phyloP scores from a whole-genome alignment of 2,113 vertebrate species.

The Dicaeum eximium region DNA sequence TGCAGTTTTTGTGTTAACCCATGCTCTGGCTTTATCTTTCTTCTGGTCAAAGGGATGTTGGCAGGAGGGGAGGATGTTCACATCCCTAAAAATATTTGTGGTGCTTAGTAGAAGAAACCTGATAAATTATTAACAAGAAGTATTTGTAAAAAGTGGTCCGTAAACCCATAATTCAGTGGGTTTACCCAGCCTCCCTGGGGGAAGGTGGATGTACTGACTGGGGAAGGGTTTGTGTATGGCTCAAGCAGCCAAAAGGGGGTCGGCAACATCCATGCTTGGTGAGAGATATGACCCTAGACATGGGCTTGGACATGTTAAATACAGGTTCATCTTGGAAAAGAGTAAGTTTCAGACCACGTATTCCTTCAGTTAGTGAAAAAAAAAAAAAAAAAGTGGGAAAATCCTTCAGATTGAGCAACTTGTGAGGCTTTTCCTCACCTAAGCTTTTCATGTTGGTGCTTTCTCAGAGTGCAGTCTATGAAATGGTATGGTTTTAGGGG shows the following conservation, averaged over 20 bases:
- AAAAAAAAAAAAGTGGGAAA: background rate
- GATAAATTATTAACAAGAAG: background rate
- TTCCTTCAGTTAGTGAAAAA: background rate
- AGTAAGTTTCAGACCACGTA: rapidly evolving
- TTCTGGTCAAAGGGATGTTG: background rate
- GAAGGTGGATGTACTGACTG: background rate
- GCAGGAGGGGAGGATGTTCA: background rate
- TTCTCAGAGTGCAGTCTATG: background rate
- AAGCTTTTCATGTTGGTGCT: background rate
- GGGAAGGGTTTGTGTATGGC: background rate
- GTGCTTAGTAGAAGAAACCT: background rate
- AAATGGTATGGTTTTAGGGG: background rate
- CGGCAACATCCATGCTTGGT: background rate
- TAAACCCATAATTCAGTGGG: background rate
- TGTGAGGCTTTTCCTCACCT: background rate
- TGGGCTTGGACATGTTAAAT: background rate
- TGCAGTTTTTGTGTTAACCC: background rate
- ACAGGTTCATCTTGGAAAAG: background rate
- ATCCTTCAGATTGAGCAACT: background rate
- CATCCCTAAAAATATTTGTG: background rate
- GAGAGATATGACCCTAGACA: background rate
- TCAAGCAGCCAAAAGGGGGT: background rate
- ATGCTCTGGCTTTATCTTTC: background rate
- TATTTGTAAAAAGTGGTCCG: background rate
- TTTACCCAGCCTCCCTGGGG: background rate